Conservation (phyloP, 2,797 vertebrate genomes). For the Tinamus major region DNA sequence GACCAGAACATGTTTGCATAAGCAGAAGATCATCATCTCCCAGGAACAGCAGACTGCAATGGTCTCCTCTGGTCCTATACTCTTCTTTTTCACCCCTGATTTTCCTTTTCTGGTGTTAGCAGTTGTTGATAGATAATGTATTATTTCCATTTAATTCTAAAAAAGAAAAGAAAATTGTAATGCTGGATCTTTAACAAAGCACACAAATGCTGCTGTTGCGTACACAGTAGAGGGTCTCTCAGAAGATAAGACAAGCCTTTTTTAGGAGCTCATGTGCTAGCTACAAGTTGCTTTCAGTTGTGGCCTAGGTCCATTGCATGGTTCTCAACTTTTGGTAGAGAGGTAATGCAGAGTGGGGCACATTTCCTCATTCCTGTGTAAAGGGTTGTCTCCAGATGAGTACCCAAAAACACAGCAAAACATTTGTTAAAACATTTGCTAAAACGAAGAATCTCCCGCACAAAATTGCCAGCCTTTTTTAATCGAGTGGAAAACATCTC, state of each 20-base stretch:
- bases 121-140: background rate
- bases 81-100: background rate
- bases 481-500: background rate
- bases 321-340: background rate
- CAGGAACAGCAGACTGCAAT: background rate
- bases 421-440: background rate
- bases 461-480: background rate
- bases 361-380: background rate
- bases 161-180: background rate
- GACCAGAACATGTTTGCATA: background rate
- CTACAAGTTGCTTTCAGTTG: background rate
- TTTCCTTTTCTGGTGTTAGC: background rate
- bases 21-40: background rate
- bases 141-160: background rate
- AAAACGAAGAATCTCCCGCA: background rate
- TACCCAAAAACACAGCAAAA: background rate
- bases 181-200: background rate
- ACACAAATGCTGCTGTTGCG: background rate
- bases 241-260: background rate
- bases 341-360: background rate
- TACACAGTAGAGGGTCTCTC: fast-evolving
- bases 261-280: background rate
- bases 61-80: background rate
- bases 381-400: background rate
- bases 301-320: background rate